Evolutionary conservation across 2,888 invertebrate species (phyloP).

Genomic region (Andrena trimmerana): DNA sequence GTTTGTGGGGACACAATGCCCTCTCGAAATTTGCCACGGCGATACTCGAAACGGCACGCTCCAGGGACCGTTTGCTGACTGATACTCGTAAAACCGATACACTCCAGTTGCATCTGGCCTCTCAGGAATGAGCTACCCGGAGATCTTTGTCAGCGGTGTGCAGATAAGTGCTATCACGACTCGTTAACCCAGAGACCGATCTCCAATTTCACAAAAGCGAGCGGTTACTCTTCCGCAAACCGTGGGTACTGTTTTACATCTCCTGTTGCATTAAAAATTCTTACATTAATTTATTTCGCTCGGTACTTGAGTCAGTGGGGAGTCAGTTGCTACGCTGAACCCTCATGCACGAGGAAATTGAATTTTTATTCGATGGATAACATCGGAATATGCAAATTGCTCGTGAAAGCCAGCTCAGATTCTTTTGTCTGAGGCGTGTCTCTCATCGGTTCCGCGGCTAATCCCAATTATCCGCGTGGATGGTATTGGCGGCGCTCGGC

Average conservation of each 20-base stretch:
- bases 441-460: constrained; percentile 66
- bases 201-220: neutral
- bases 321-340: too few relatives aligned
- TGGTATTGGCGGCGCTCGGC: constrained; percentile 58
- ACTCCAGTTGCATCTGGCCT: constrained; percentile 62
- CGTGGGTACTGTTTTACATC: too few relatives aligned
- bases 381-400: constrained; percentile 71
- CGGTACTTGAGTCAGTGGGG: too few relatives aligned
- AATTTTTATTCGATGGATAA: constrained; percentile 49
- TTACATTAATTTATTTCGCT: too few relatives aligned
- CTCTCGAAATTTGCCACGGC: constrained; percentile 79
- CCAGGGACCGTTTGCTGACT: constrained; percentile 47
- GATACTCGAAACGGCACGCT: constrained; percentile 77
- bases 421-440: constrained; percentile 34
- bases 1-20: constrained; percentile 76
- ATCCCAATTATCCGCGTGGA: constrained; percentile 76
- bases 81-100: constrained; percentile 59
- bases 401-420: constrained; percentile 36
- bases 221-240: too few relatives aligned
- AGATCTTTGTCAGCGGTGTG: constrained; percentile 31
- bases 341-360: neutral
- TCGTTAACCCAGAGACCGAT: neutral
- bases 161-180: neutral
- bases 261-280: too few relatives aligned
- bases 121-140: constrained; percentile 4